Base-by-base conservation (phyloP, 2,113 vertebrate genomes). In the Propithecus coquereli region DNA sequence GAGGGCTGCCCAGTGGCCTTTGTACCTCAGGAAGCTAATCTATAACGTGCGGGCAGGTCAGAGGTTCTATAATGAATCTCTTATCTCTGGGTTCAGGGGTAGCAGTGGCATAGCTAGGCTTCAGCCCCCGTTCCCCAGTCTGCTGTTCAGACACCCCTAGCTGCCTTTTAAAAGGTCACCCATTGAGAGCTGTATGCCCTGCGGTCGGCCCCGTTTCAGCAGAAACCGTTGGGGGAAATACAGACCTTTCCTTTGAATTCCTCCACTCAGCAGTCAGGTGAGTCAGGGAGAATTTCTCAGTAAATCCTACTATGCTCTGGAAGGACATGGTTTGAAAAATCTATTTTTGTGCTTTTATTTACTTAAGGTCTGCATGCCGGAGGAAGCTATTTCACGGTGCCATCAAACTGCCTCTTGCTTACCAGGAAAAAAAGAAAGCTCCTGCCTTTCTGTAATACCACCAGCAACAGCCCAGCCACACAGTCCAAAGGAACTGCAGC, bases 261-360 rank as follows among this genome's bases (percentile, higher is more conserved):
- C 79, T 96, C 68, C 80, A 92, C 40, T 96, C 59, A 14, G 86
- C 86, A 95, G 95, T 87, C 90, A 97, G 90, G 96, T 96, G 96
- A 97, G 76, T 88, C 84, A 88, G 8, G 57, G 57, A 94, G 85
- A 97, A 94, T 70, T 96, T 97, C 87, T 96, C 95, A 95, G 95
- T 93, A 97, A 96, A 98, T 93, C 93, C 97, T 96, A 96, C 93
- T 94, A 94, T 79, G 93, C 80, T 96, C 74, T 95, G 50, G 83
- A 96, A 96, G 94, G 91, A 94, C 91, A 97, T 0, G 11, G 94
- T 93, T 92, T 96, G 90, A 96, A 96, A 97, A 97, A 95, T 96
- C 86, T 95, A 96, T 97, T 96, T 94, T 87, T 96, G 96, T 95
- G 91, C 91, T 97, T 95, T 95, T 97, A 97, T 96, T 97, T 97